A percentile compares a stretch with the other conserved stretches of the same genome.
Conservation (phyloP, 2,113 vertebrate genomes). For the Tyto alba region DNA sequence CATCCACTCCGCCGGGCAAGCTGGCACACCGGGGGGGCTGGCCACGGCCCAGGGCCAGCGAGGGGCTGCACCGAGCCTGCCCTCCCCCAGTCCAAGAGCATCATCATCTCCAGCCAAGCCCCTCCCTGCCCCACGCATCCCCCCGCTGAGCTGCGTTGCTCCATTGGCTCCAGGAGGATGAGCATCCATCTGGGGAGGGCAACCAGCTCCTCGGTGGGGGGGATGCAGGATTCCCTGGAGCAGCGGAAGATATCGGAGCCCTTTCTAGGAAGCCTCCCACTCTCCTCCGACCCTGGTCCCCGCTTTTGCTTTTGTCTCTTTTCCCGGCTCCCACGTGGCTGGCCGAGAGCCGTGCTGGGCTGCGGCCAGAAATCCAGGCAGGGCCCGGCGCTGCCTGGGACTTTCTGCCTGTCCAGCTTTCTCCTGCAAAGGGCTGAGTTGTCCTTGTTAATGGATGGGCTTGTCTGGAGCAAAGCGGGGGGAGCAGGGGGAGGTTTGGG, state of each 20-base stretch:
- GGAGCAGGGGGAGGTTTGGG: neutral
- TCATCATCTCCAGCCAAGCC: neutral
- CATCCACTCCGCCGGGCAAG: neutral
- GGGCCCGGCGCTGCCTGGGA: neutral
- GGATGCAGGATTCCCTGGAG: neutral
- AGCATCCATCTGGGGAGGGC: neutral
- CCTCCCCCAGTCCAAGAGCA: neutral
- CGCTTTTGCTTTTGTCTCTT: neutral
- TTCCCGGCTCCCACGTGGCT: neutral
- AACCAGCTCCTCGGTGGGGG: too few species aligned
- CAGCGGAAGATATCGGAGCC: rapidly evolving
- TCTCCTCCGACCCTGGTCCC: neutral
- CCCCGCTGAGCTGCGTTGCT: neutral
- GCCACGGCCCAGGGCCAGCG: neutral
- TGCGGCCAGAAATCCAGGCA: neutral
- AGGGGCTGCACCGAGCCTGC: neutral
- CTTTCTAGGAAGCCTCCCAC: neutral
- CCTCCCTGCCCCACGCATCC: rapidly evolving
- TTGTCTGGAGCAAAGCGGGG: neutral
- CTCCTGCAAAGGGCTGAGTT: neutral
- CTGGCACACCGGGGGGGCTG: neutral
- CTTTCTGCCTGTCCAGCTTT: neutral
- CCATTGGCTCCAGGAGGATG: neutral
- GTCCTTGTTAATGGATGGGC: neutral
- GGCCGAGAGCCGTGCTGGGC: neutral